Conservation (phyloP, 1,140 invertebrate species). For the Carposina sasakii region DNA sequence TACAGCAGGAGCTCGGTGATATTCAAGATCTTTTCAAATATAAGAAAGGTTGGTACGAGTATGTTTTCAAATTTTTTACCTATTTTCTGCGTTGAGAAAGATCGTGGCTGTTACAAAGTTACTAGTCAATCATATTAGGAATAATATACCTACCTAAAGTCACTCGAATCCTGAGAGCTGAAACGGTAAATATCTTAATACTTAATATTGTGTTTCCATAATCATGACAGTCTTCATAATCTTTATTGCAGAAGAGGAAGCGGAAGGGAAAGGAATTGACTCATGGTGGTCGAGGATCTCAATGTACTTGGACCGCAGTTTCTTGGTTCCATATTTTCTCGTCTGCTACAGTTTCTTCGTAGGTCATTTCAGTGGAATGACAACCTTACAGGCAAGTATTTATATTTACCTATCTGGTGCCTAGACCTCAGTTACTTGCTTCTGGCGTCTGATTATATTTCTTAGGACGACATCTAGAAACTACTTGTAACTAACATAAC, state of each 20-base stretch:
- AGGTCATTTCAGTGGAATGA: conserved; percentile 81
- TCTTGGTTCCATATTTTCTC: conserved; percentile 77
- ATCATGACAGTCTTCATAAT: no score
- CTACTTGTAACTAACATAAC: no score
- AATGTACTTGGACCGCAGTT: conserved; percentile 70
- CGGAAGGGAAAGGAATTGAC: no score
- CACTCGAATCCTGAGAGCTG: no score
- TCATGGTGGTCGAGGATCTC: conserved; percentile 41
- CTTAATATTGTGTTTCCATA: no score
- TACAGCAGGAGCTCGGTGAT: conserved; percentile 73
- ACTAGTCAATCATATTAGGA: neutral
- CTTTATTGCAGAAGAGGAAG: no score
- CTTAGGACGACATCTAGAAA: no score
- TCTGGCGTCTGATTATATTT: no score
- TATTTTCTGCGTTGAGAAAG: neutral
- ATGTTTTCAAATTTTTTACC: neutral
- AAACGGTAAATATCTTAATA: conserved; percentile 1
- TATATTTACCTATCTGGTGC: no score
- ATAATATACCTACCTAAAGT: neutral
- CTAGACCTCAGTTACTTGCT: no score
- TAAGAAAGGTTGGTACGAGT: conserved; percentile 37
- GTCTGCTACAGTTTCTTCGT: conserved; percentile 79
- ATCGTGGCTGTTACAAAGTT: neutral
- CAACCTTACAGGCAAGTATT: conserved; percentile 75
- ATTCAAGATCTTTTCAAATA: conserved; percentile 53